A percentile compares a stretch with the other conserved stretches of the same genome.
Conservation (phyloP, 1,140 invertebrate genomes). For the Brachionus asplanchnoidis region DNA sequence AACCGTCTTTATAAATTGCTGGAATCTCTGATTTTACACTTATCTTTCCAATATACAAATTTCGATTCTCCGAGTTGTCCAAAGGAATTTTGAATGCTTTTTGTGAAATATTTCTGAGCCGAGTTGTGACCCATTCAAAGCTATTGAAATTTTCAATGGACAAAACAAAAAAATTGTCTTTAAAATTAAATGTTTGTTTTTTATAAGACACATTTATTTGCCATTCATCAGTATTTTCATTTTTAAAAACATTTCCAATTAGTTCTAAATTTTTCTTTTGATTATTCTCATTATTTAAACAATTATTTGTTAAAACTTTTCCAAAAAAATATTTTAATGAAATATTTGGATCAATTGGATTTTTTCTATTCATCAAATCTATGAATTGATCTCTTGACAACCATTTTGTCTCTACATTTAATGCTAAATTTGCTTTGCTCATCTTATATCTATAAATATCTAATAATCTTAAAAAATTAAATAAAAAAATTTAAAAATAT, state of each 20-base stretch:
- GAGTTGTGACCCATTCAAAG: background rate
- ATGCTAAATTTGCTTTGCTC: background rate
- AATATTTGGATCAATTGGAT: background rate
- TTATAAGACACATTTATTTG: background rate
- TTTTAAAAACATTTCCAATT: background rate
- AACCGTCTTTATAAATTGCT: background rate
- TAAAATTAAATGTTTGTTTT: background rate
- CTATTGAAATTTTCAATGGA: background rate
- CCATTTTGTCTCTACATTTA: background rate
- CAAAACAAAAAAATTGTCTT: background rate
- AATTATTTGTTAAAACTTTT: background rate
- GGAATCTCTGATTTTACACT: background rate
- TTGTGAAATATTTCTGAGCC: background rate
- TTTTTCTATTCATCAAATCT: background rate
- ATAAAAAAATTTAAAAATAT: background rate
- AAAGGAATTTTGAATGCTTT: background rate
- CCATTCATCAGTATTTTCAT: background rate
- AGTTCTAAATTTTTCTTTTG: background rate
- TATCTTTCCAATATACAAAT: background rate
- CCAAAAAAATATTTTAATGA: background rate
- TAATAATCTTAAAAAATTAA: background rate
- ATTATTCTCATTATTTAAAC: background rate
- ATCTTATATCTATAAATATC: background rate
- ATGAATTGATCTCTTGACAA: background rate
- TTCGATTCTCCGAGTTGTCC: background rate